Evolutionary conservation across 2,888 invertebrate genomes (phyloP).

Genomic region (Rhamnusium bicolor): DNA sequence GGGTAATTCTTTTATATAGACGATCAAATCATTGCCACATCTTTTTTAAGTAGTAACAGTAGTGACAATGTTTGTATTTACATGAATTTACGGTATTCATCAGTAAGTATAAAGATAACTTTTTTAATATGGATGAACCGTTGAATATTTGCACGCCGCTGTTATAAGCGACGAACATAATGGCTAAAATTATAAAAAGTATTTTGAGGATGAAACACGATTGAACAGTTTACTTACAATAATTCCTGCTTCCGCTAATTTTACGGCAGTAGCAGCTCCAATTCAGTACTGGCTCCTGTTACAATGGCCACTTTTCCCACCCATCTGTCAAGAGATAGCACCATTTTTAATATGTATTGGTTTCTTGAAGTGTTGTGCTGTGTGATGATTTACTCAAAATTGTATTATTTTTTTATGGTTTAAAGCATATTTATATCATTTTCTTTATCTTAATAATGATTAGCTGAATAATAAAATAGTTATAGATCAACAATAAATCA

Average conservation of each 20-base stretch:
- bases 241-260: constrained; percentile 72
- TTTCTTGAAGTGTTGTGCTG: neutral
- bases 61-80: too few species aligned
- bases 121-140: too few species aligned
- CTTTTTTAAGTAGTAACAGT: too few species aligned
- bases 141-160: too few species aligned
- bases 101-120: too few species aligned
- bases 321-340: constrained; percentile 74
- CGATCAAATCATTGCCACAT: too few species aligned
- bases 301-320: constrained; percentile 76
- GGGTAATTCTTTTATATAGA: too few species aligned
- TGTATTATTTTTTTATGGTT: neutral
- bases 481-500: too few species aligned
- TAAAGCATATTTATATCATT: neutral
- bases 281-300: constrained; percentile 78
- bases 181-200: too few species aligned
- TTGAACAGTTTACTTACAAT: constrained; percentile 68
- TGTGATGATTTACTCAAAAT: neutral
- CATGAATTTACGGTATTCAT: too few species aligned
- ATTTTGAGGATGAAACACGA: too few species aligned
- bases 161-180: too few species aligned
- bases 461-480: neutral
- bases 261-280: constrained; percentile 71
- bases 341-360: constrained; percentile 42
- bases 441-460: neutral